A percentile compares a stretch with the other conserved stretches of the same genome.
Evolutionary conservation across 2,888 invertebrate genomes (phyloP).

Genomic region (Amiota communis): DNA sequence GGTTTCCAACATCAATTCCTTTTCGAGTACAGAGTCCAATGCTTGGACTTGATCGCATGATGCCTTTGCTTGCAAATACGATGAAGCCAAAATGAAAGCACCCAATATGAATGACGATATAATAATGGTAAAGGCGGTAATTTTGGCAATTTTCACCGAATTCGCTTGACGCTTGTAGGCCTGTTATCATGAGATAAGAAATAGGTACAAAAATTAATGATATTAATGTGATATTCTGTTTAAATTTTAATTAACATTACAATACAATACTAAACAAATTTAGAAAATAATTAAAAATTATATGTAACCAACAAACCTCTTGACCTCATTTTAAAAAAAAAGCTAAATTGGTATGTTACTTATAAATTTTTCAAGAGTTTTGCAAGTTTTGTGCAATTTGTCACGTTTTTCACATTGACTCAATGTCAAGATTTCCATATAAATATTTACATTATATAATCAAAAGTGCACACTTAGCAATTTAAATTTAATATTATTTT

Average conservation of each 20-base stretch:
- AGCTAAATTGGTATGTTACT: too few species aligned
- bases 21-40: constrained; percentile 79
- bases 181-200: constrained; percentile 73
- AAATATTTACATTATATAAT: too few species aligned
- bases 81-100: constrained; percentile 86
- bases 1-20: constrained; percentile 82
- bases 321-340: too few species aligned
- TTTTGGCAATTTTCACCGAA: constrained; percentile 89
- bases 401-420: too few species aligned
- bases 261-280: neutral
- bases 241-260: neutral
- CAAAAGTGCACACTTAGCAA: too few species aligned
- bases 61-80: constrained; percentile 87
- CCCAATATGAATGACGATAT: constrained; percentile 87
- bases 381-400: too few species aligned
- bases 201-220: neutral
- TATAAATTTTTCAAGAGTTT: too few species aligned
- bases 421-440: too few species aligned
- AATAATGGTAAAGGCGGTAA: constrained; percentile 87
- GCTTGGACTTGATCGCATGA: constrained; percentile 86
- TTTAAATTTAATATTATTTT: too few species aligned
- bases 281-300: constrained; percentile 3
- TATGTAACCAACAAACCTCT: neutral
- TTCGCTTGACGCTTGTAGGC: constrained; percentile 86
- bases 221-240: neutral